Percentiles rank a stretch among this genome's conserved stretches.
Conservation (phyloP, 1,140 invertebrate species). For the Tetranychus cinnabarinus region DNA sequence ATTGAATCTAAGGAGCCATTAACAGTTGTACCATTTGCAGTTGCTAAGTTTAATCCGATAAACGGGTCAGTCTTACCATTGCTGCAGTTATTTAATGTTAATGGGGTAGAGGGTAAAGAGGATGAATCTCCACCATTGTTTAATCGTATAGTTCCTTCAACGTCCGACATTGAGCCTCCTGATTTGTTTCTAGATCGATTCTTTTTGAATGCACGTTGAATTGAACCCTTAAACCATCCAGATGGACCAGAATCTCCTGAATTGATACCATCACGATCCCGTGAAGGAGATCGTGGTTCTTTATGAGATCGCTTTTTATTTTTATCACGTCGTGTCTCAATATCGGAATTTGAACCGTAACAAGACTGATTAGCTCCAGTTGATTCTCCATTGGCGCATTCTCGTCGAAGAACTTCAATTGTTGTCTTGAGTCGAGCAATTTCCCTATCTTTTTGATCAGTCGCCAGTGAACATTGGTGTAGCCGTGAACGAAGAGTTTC, state of each 20-base stretch:
- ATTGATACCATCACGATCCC: neutral
- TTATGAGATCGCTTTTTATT: neutral
- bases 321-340: neutral
- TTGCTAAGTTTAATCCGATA: neutral
- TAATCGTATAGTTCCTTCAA: neutral
- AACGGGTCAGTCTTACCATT: too few relatives aligned
- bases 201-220: conserved; percentile 73
- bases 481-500: conserved; percentile 86
- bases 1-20: neutral
- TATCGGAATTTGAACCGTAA: neutral
- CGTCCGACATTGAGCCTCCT: neutral
- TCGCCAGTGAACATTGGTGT: conserved; percentile 67
- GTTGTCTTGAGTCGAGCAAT: conserved; percentile 65
- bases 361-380: neutral
- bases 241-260: neutral
- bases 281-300: neutral
- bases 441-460: conserved; percentile 87
- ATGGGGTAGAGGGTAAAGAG: neutral
- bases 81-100: neutral
- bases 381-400: neutral
- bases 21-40: too few relatives aligned
- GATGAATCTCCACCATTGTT: neutral
- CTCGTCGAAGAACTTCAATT: conserved; percentile 44
- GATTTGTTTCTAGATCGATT: neutral
- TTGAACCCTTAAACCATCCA: conserved; percentile 62